Conservation (phyloP, 2,113 vertebrate genomes). For the Holacanthus passer region DNA sequence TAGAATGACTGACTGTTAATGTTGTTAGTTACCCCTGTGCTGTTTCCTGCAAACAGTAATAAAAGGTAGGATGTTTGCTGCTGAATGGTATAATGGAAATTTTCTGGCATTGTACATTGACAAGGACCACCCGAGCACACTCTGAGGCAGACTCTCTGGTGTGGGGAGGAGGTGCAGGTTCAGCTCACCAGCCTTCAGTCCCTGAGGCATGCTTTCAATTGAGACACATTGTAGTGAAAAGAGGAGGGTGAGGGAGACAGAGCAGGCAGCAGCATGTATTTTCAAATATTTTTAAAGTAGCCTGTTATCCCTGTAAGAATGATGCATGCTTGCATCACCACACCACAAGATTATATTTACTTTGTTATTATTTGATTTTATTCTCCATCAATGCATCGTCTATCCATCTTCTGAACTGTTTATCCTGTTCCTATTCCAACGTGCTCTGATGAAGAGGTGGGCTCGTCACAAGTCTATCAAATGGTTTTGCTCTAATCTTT, state of each 20-base stretch:
- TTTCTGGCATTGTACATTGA: background rate
- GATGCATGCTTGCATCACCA: conserved; percentile 17
- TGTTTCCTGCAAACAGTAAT: background rate
- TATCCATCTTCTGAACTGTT: conserved; percentile 10
- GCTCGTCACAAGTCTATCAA: background rate
- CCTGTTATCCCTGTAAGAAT: background rate
- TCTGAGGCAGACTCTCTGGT: conserved; percentile 1
- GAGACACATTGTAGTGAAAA: conserved; percentile 8
- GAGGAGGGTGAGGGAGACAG: background rate
- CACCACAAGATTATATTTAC: conserved; percentile 1
- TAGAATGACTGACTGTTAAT: background rate
- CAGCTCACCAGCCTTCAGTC: conserved; percentile 2
- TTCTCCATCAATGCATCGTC: background rate
- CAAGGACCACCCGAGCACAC: background rate
- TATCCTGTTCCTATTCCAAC: background rate
- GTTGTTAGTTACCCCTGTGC: conserved; percentile 3
- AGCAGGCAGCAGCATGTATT: background rate
- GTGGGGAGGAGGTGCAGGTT: background rate
- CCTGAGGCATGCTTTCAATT: conserved; percentile 5
- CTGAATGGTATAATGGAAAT: background rate
- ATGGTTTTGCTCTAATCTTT: background rate
- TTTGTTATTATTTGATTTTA: background rate
- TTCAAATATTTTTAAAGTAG: conserved; percentile 18
- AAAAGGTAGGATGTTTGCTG: background rate
- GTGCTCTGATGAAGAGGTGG: background rate